Base-by-base conservation (phyloP, 2,797 vertebrate species). In the Hydrocynus forskahlii region DNA sequence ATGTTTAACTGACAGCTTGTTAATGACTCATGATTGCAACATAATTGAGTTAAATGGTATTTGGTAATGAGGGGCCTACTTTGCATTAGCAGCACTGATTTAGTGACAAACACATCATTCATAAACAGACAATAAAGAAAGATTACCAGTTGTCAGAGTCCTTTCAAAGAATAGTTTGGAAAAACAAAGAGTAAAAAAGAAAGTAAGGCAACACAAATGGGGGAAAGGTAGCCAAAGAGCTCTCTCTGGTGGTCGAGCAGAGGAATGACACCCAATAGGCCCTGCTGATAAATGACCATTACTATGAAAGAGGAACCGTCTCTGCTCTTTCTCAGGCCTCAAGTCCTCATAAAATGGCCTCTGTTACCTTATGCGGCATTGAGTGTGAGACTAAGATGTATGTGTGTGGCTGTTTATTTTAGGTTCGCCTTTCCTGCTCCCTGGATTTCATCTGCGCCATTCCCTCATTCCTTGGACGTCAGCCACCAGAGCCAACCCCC, bases 381-480 rank as follows among this genome's bases (percentile, higher is more conserved):
- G 86, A 84, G 79, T 76, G 73, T 75, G 73, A 74, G 80, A 81
- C 62, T 72, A 74, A 54, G 19, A 77, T 81, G 84, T 82, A 57
- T 76, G 75, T 66, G 21, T 66, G 43, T 9, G 25, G 14, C 14
- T 84, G 91, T 91, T 92, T 94, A 94, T 94, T 95, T 94, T 90
- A 78, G 90, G 87, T 89, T 86, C 75, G 90, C 89, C 91, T 91
- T 92, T 91, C 88, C 88, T 85, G 81, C 89, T 91, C 86, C 72
- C 83, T 73, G 86, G 79, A 93, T 94, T 92, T 91, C 90, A 90
- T 85, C 84, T 79, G 68, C 76, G 76, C 71, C 70, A 75, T 77
- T 79, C 89, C 87, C 87, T 93, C 75, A 81, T 75, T 81, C 88
- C 87, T 87, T 92, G 91, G 92, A 89, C 59, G 29, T 21, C n/a